Percentiles rank a stretch among this genome's conserved stretches.
phyloP scores from a whole-genome alignment of 2,113 vertebrate species.

The Scopus umbretta region DNA sequence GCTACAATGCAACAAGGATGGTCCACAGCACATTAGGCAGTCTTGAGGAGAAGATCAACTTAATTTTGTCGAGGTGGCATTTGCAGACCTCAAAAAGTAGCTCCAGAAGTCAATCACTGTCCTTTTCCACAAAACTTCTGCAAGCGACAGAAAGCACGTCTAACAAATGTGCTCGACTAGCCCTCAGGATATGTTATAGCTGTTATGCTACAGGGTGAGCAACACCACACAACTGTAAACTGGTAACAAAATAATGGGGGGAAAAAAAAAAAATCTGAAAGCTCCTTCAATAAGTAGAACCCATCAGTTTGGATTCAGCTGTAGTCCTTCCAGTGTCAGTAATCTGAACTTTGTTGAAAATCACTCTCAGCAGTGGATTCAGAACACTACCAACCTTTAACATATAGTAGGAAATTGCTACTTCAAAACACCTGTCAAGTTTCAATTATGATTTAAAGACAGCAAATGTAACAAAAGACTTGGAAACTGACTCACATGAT shows the following conservation, averaged over 20 bases:
- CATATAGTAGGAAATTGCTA: neutral
- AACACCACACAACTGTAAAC: neutral
- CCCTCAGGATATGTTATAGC: neutral
- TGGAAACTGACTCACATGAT: neutral
- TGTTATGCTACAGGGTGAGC: neutral
- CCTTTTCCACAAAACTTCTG: neutral
- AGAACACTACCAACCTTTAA: neutral
- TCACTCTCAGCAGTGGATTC: neutral
- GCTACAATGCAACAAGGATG: neutral
- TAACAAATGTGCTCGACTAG: neutral
- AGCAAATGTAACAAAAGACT: neutral
- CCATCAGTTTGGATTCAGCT: neutral
- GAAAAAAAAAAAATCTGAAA: neutral
- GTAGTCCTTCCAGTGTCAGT: neutral
- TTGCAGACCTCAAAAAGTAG: neutral
- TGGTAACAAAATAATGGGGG: neutral
- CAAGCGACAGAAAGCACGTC: neutral
- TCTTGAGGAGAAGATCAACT: neutral
- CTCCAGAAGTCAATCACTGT: neutral
- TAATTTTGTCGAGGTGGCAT: neutral
- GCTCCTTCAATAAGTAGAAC: neutral
- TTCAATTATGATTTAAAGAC: neutral
- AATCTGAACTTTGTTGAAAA: neutral
- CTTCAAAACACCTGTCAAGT: neutral
- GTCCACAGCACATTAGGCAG: neutral